A percentile compares a stretch with the other conserved stretches of the same genome.
These are phyloP conservation scores for Danionella cerebrum DNA, from an alignment of 2,113 vertebrate species.

Conservation along the genomic window DNA sequence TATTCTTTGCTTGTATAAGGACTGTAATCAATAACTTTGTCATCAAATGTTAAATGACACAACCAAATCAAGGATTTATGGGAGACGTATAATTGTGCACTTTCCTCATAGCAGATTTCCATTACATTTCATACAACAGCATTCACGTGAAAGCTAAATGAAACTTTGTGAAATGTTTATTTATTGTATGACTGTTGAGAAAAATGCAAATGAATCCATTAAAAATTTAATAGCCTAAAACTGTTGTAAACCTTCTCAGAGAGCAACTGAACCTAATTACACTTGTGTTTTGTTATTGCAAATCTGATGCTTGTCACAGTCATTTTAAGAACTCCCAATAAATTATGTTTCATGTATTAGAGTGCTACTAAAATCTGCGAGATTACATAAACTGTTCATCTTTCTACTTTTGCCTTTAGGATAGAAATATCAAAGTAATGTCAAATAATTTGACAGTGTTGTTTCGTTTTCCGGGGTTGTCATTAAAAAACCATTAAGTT, in stretches of 20 bases:
- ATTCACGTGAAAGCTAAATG: slow-evolving; percentile 33
- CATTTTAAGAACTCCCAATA: slow-evolving; percentile 26
- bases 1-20: too few relatives aligned
- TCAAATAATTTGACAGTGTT: too few relatives aligned
- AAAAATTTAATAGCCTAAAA: slow-evolving; percentile 38
- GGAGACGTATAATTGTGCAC: too few relatives aligned
- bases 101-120: too few relatives aligned
- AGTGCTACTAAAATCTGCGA: too few relatives aligned
- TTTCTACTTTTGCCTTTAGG: too few relatives aligned
- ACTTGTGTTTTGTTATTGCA: slow-evolving; percentile 28
- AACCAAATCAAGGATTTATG: too few relatives aligned
- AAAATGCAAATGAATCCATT: slow-evolving; percentile 38
- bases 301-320: slow-evolving; percentile 28
- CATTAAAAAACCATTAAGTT: background rate
- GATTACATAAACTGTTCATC: too few relatives aligned
- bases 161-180: slow-evolving; percentile 31
- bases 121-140: slow-evolving; percentile 7
- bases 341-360: background rate
- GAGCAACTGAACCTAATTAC: slow-evolving; percentile 46
- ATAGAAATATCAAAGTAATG: too few relatives aligned
- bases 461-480: background rate
- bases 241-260: slow-evolving; percentile 19
- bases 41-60: too few relatives aligned
- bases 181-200: slow-evolving; percentile 29
- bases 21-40: too few relatives aligned